Evolutionary conservation across 92 coral and sea anemone species (phyloP).

Genomic region (Nematostella vectensis): DNA sequence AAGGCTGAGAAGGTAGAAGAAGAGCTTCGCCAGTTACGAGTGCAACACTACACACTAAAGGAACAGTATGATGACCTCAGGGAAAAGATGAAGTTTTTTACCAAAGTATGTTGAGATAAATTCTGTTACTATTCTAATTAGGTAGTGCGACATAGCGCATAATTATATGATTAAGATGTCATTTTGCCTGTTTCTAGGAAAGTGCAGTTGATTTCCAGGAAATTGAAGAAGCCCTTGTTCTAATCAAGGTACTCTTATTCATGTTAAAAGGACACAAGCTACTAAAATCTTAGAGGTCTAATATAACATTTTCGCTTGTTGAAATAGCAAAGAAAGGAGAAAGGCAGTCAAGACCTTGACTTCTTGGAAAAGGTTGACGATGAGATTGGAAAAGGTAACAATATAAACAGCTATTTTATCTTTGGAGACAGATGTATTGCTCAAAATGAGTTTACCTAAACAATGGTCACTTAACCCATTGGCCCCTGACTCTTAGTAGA

Average conservation of each 20-base stretch:
- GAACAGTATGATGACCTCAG: conserved; percentile 84
- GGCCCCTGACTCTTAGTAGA: no score
- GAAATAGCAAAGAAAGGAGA: conserved; percentile 80
- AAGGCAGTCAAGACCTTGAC: conserved; percentile 92
- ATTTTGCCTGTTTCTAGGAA: conserved; percentile 43
- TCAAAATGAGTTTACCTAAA: not conserved
- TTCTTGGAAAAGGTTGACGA: conserved; percentile 96
- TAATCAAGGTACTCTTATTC: conserved; percentile 76
- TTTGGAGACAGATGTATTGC: no score
- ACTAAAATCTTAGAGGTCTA: no score
- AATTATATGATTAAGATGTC: not conserved
- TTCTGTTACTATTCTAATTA: not conserved
- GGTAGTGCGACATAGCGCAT: no score
- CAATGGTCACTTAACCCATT: no score
- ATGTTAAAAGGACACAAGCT: no score
- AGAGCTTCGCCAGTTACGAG: conserved; percentile 78
- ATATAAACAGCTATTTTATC: no score
- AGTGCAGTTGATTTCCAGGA: conserved; percentile 97
- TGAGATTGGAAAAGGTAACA: conserved; percentile 82
- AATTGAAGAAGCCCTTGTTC: conserved; percentile 87
- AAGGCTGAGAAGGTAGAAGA: conserved; percentile 61
- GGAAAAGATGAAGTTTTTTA: conserved; percentile 95
- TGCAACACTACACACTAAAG: conserved; percentile 78
- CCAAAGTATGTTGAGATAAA: conserved; percentile 73
- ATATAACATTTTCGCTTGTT: not conserved